These are phyloP conservation scores for Athrips mouffetella DNA, from an alignment of 2,888 invertebrate species.

Conservation along the genomic window DNA sequence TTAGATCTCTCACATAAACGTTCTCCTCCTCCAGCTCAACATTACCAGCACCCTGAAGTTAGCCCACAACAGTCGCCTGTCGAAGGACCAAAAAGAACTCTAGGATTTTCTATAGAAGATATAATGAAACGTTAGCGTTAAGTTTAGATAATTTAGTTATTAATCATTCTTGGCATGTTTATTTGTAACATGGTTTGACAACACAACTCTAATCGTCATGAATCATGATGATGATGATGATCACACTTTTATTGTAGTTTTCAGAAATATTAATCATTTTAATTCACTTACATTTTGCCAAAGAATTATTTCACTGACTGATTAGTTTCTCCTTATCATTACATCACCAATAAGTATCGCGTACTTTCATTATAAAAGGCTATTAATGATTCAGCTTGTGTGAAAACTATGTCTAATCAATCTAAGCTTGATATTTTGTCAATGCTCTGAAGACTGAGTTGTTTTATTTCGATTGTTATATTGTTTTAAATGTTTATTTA, in stretches of 20 bases:
- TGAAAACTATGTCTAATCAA: neutral
- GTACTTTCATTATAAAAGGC: neutral
- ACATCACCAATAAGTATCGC: neutral
- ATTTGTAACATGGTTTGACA: neutral
- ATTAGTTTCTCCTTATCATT: slow-evolving; percentile 25
- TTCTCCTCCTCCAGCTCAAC: slow-evolving; percentile 47
- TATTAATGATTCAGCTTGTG: neutral
- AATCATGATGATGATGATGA: too few species aligned
- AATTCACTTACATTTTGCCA: slow-evolving; percentile 42
- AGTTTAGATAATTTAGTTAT: neutral
- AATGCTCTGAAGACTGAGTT: slow-evolving; percentile 65
- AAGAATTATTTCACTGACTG: slow-evolving; percentile 52
- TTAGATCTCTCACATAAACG: slow-evolving; percentile 79
- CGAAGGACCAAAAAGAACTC: slow-evolving; percentile 62
- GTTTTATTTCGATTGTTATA: slow-evolving; percentile 64
- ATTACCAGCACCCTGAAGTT: slow-evolving; percentile 38
- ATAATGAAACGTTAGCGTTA: slow-evolving; percentile 87
- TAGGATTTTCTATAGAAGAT: slow-evolving; percentile 92
- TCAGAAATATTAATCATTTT: neutral
- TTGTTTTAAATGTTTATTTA: slow-evolving; percentile 70
- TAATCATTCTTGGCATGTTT: neutral
- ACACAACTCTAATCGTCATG: neutral
- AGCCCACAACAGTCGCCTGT: slow-evolving; percentile 59
- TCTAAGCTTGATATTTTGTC: slow-evolving; percentile 17
- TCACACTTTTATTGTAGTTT: neutral